Percentiles rank a stretch among this genome's conserved stretches.
These are phyloP conservation scores for Rhagoletis zephyria DNA, from an alignment of 1,140 invertebrate species.

Conservation along the genomic window DNA sequence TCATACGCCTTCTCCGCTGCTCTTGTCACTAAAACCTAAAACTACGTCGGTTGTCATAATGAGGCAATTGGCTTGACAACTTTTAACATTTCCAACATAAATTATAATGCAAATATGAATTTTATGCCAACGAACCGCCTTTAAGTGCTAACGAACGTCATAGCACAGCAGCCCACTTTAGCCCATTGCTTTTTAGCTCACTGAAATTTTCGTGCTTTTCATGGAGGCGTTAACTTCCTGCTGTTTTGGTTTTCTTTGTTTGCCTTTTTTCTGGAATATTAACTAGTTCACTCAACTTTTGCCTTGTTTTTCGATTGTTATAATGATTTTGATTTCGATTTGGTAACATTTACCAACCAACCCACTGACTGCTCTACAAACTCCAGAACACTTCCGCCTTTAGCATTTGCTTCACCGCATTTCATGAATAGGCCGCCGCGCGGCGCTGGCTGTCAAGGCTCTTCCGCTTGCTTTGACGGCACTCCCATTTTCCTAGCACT, in stretches of 20 bases:
- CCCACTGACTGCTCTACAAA: neutral
- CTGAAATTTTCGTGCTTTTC: neutral
- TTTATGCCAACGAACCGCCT: neutral
- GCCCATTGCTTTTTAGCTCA: neutral
- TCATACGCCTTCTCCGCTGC: too few species aligned
- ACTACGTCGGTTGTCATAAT: neutral
- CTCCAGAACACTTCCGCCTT: conserved; percentile 3
- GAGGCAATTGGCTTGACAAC: conserved; percentile 23
- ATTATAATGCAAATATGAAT: neutral
- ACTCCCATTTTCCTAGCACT: neutral
- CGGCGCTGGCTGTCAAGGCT: neutral
- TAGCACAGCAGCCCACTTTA: neutral
- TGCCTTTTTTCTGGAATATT: neutral
- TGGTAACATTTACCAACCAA: conserved; percentile 8
- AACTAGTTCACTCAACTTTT: conserved; percentile 1
- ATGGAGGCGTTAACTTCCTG: neutral
- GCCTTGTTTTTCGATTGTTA: conserved; percentile 6
- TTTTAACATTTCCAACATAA: neutral
- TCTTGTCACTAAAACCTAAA: too few species aligned
- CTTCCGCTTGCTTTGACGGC: conserved; percentile 19
- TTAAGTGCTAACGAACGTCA: neutral
- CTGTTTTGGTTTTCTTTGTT: neutral
- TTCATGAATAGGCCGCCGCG: neutral
- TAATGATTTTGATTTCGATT: conserved; percentile 24
- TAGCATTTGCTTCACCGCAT: neutral